Evolutionary conservation across 1,140 invertebrate species (phyloP).

Genomic region (Drosophila neocordata): DNA sequence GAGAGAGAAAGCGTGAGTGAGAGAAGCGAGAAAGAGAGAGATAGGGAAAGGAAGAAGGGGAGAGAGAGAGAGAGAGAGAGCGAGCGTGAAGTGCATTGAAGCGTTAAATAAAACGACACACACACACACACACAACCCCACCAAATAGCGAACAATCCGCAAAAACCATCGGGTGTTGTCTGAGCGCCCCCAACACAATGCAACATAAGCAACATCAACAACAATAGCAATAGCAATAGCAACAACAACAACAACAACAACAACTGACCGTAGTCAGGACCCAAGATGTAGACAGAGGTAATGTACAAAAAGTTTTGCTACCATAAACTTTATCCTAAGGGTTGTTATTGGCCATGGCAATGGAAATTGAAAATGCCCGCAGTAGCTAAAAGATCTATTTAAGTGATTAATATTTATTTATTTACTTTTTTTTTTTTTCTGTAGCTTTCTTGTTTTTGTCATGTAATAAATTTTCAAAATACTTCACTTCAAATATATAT

Average conservation of each 20-base stretch:
- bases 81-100: constrained; percentile 29
- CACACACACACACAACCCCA: constrained; percentile 48
- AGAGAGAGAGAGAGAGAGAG: background rate
- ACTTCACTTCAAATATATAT: background rate
- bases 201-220: constrained; percentile 2
- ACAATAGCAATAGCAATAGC: background rate
- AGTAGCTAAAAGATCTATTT: constrained; percentile 1
- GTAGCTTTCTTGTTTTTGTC: background rate
- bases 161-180: constrained; percentile 54
- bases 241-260: constrained; percentile 8
- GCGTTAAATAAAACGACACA: constrained; percentile 47
- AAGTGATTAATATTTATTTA: constrained; percentile 8
- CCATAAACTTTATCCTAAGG: constrained; percentile 32
- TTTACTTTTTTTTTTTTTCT: too few relatives aligned
- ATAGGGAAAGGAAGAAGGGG: background rate
- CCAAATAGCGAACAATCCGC: constrained; percentile 20
- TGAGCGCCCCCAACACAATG: constrained; percentile 33
- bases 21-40: constrained; percentile 15
- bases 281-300: constrained; percentile 38
- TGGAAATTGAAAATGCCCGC: background rate
- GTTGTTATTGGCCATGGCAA: background rate
- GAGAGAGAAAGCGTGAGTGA: constrained; percentile 12
- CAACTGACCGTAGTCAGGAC: constrained; percentile 20
- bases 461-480: background rate
- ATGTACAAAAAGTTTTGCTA: constrained; percentile 41